phyloP scores from a whole-genome alignment of 2,888 invertebrate species.

The Drosophila fungiperda region DNA sequence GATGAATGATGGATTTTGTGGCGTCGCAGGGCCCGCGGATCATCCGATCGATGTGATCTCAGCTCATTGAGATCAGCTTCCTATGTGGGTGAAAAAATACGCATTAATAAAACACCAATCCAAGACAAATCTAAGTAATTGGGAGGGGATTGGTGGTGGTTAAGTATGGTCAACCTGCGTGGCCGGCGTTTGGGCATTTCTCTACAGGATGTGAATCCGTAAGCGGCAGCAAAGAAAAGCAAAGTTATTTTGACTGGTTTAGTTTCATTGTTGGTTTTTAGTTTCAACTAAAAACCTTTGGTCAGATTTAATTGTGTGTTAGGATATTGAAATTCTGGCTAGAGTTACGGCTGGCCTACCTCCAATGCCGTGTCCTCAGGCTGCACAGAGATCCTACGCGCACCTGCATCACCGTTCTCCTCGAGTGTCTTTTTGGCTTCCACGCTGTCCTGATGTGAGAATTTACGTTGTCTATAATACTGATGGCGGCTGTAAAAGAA shows the following conservation, averaged over 20 bases:
- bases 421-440: slow-evolving; percentile 83
- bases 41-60: slow-evolving; percentile 91
- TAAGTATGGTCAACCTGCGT: slow-evolving; percentile 65
- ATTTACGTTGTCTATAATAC: slow-evolving; percentile 90
- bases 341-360: slow-evolving; percentile 81
- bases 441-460: slow-evolving; percentile 91
- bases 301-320: not conserved
- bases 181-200: slow-evolving; percentile 75
- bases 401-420: slow-evolving; percentile 82
- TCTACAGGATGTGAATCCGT: slow-evolving; percentile 67
- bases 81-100: slow-evolving; percentile 41
- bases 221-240: slow-evolving; percentile 54
- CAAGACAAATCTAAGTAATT: not conserved
- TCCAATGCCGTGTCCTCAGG: slow-evolving; percentile 92
- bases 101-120: slow-evolving; percentile 17
- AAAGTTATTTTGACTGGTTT: slow-evolving; percentile 45
- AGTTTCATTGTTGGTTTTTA: slow-evolving; percentile 2
- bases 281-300: not conserved
- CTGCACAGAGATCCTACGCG: slow-evolving; percentile 88
- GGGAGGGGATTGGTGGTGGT: slow-evolving; percentile 25
- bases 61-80: slow-evolving; percentile 92
- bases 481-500: slow-evolving; percentile 86
- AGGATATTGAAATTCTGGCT: slow-evolving; percentile 11
- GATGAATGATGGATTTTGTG: slow-evolving; percentile 88
- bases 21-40: slow-evolving; percentile 89